Percentiles rank a stretch among this genome's conserved stretches.
phyloP scores from a whole-genome alignment of 2,888 invertebrate species.

The Acleris cristana region DNA sequence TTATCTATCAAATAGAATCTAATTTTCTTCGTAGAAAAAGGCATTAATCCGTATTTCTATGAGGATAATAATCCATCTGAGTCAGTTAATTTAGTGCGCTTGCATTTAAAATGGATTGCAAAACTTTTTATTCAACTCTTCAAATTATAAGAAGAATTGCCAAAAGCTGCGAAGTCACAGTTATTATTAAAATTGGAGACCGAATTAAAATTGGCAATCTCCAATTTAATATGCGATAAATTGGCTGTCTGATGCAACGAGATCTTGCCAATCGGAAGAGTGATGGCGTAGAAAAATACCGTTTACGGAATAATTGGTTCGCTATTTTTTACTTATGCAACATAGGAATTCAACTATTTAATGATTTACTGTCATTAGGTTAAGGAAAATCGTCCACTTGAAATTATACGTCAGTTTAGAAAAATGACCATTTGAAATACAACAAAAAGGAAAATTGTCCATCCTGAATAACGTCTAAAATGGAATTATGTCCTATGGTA shows the following conservation, averaged over 20 bases:
- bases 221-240: slow-evolving; percentile 28
- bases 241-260: slow-evolving; percentile 28
- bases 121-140: neutral
- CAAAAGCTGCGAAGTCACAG: slow-evolving; percentile 7
- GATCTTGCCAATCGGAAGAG: slow-evolving; percentile 1
- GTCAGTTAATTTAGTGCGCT: too few species aligned
- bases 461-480: too few species aligned
- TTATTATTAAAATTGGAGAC: slow-evolving; percentile 5
- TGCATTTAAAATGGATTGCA: neutral
- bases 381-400: too few species aligned
- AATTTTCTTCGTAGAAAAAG: too few species aligned
- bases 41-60: too few species aligned
- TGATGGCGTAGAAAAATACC: slow-evolving; percentile 11
- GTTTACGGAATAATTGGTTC: slow-evolving; percentile 29
- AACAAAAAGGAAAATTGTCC: too few species aligned
- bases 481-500: too few species aligned
- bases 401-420: too few species aligned
- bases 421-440: too few species aligned
- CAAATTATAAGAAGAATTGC: slow-evolving; percentile 3
- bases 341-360: neutral
- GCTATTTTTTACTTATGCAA: slow-evolving; percentile 8
- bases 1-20: too few species aligned
- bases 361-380: too few species aligned
- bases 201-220: slow-evolving; percentile 19
- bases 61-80: too few species aligned